A percentile compares a stretch with the other conserved stretches of the same genome.
Conservation (phyloP, 30 jellyfish, hydroid and myxozoan genomes). For the Phacellophora camtschatica region DNA sequence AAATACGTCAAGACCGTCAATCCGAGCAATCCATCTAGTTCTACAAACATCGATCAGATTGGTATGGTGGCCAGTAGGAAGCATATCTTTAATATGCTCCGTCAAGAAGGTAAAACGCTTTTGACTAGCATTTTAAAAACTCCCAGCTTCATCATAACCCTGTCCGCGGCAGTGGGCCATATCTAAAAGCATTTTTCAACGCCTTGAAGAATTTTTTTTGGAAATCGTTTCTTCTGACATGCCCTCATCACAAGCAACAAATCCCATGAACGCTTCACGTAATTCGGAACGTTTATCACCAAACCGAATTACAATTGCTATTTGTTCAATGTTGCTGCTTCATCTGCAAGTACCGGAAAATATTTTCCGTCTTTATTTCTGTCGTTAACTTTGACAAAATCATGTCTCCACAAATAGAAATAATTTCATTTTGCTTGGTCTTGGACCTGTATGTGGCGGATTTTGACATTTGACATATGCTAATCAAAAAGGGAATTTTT, state of each 20-base stretch:
- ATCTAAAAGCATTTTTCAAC: no score
- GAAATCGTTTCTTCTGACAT: no score
- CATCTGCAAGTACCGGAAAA: constrained; percentile 49
- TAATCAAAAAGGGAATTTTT: neutral
- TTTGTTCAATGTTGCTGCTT: constrained; percentile 51
- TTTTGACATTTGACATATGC: constrained; percentile 7
- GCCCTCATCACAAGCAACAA: constrained; percentile 8
- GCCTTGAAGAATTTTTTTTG: no score
- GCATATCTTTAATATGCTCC: neutral
- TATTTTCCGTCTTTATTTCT: constrained; percentile 19
- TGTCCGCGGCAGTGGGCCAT: neutral
- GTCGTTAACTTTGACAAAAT: neutral
- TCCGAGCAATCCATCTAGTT: constrained; percentile 10
- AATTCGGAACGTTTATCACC: neutral
- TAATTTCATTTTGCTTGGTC: constrained; percentile 67
- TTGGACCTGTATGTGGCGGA: constrained; percentile 34
- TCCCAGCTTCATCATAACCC: constrained; percentile 5
- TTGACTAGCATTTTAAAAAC: neutral
- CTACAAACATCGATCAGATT: constrained; percentile 3
- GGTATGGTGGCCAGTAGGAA: neutral
- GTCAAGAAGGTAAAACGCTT: neutral
- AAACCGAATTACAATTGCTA: constrained; percentile 32
- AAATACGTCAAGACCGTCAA: constrained; percentile 53
- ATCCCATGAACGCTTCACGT: constrained; percentile 19
- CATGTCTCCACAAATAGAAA: constrained; percentile 43